Evolutionary conservation across 2,888 invertebrate genomes (phyloP), one percentile per base, ranked within the genome.

Genomic region (Boloria euphrosyne): DNA sequence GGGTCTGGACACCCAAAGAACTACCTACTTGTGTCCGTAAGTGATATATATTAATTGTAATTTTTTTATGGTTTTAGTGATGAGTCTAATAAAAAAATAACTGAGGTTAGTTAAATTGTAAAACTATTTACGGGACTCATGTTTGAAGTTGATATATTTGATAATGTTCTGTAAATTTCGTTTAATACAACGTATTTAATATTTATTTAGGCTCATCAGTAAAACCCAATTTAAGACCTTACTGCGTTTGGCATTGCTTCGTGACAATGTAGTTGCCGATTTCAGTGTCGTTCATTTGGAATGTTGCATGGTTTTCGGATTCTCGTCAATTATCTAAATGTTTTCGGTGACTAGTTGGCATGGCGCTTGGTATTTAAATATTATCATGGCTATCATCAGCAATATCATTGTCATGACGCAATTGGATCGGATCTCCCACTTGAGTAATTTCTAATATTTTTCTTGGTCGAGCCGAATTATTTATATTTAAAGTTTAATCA

Each of bases 1-100:
- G 98, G 0, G 95, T 96, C 49, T 98, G 98, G 98, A 94, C 95
- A 13, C 97, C 97, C 0, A 96, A 96, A 81, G 97, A 98, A 79
- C 91, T 97, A 62, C 98, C 98, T 0, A 95, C 97, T 69, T 98
- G 98, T 93, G 97, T 97, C 93, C 96, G 97, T 97, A 93, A 96
- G 97, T 96, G 91, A n/a, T 55, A 66, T 27, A 61, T 1, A 57
- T 60, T 31, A 52, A 58, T 69, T 68, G 49, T 62, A 54, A n/a
- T n/a, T 57, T 54, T 18, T 52, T 51, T 31, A 65, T 22, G 68
- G 71, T 68, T 74, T 76, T 75, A 71, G 71, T 79, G 79, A 78
- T 79, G 80, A 81, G 78, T 78, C 79, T 72, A 66, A 64, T 50
- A 54, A 59, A 38, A 38, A 10, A 38, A 3, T 38, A 2, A 38